Evolutionary conservation across 2,888 invertebrate genomes (phyloP), one percentile per base, ranked within the genome.

Genomic region (Diaperis boleti): DNA sequence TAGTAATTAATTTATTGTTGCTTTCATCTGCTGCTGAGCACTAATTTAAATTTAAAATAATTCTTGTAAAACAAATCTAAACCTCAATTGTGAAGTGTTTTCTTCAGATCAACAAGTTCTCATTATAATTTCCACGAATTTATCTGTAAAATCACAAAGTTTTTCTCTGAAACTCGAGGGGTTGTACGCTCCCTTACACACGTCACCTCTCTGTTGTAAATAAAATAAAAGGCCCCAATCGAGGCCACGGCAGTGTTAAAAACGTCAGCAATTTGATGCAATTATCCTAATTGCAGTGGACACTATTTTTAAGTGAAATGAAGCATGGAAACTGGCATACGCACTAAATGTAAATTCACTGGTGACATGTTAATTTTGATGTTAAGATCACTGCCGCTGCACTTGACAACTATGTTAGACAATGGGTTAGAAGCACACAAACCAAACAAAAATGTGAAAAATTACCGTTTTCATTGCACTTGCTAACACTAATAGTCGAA

Each of bases 381-480:
- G 31, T 20, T 39, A 54, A 41, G 26, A 37, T 20, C 39, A 39
- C 22, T 39, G 22, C 10, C 8, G 18, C 6, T 11, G 44, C 49
- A 50, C 49, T 49, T 31, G 29, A 15, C 13, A 33, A 33, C 10
- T 33, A 11, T 33, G 33, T 33, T 33, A 42, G 14, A 31, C n/a
- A 55, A 44, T 13, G 31, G 8, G 54, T 22, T 42, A 57, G 45
- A 20, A 18, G 22, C 7, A 14, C 14, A 44, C 11, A 54, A 17
- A 15, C 45, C 18, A 22, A 50, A 33, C 47, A 65, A 56, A 22
- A 31, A 29, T 56, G 14, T 20, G 10, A 49, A 44, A 56, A 65
- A 69, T 72, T 66, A 72, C 72, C 71, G 67, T 65, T 69, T 70
- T 69, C 72, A 72, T 72, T 67, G 62, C 72, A 70, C 72, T 68